Conservation (phyloP, 2,797 vertebrate genomes). For the Pangasius mekongensis region DNA sequence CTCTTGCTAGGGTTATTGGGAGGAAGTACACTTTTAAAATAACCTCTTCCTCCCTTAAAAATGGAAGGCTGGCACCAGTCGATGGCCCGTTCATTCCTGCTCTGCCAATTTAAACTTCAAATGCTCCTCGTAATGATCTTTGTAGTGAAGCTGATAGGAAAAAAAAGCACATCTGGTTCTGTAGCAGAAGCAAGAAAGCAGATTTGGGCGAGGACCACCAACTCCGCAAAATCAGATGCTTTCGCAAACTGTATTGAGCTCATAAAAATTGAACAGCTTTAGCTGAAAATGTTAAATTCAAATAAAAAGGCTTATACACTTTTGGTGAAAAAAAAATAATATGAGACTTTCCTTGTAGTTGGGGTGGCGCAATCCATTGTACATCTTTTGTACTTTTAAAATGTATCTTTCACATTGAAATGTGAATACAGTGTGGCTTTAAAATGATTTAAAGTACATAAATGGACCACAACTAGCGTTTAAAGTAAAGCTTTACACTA, state of each 20-base stretch:
- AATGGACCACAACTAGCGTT: not conserved
- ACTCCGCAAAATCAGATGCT: not conserved
- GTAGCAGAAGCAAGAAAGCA: not conserved
- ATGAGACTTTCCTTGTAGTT: not conserved
- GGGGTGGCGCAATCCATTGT: too few relatives aligned
- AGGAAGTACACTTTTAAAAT: constrained; percentile 26
- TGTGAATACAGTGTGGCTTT: not conserved
- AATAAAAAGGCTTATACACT: not conserved
- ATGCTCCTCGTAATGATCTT: not conserved
- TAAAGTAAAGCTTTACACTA: too few relatives aligned
- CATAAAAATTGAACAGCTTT: not conserved
- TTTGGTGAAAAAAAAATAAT: too few relatives aligned
- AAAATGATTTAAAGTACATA: not conserved
- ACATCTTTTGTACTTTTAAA: not conserved
- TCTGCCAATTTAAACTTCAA: constrained; percentile 5
- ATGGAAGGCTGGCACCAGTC: not conserved
- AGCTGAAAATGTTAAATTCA: not conserved
- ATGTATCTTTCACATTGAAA: not conserved
- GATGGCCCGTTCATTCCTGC: not conserved
- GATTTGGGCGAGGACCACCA: not conserved
- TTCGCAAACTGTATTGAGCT: not conserved
- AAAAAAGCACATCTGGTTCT: constrained; percentile 3
- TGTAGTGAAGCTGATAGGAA: not conserved
- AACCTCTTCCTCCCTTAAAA: constrained; percentile 28
- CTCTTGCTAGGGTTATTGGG: constrained; percentile 16